Evolutionary conservation across 2,888 invertebrate genomes (phyloP).

Genomic region (Euzophera pinguis): DNA sequence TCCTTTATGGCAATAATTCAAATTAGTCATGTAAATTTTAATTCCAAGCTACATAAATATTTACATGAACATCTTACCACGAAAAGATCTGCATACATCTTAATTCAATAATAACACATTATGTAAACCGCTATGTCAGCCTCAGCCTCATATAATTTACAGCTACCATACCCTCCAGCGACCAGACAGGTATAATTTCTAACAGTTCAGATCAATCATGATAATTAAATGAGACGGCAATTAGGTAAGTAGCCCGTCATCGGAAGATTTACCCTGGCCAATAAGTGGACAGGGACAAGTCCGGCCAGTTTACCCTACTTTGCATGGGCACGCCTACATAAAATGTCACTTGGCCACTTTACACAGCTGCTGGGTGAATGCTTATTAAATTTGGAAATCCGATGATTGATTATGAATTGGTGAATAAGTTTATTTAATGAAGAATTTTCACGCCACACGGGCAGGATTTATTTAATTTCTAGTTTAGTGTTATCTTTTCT

Average conservation of each 20-base stretch:
- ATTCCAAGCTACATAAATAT: no score
- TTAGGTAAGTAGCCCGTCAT: slow-evolving; percentile 51
- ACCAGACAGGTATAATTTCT: slow-evolving; percentile 4
- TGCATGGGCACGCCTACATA: slow-evolving; percentile 57
- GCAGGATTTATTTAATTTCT: no score
- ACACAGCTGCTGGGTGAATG: not conserved
- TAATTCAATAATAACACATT: slow-evolving; percentile 6
- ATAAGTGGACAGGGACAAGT: slow-evolving; percentile 20
- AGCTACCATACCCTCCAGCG: not conserved
- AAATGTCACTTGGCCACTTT: slow-evolving; percentile 39
- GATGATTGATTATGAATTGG: no score
- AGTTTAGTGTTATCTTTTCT: no score
- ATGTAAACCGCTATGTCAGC: slow-evolving; percentile 1
- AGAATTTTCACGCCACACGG: no score
- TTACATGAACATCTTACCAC: no score
- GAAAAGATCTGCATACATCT: not conserved
- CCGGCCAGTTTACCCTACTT: slow-evolving; percentile 32
- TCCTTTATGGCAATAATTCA: no score
- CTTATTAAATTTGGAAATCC: not conserved
- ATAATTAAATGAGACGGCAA: slow-evolving; percentile 52
- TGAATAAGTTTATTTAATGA: no score
- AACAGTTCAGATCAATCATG: slow-evolving; percentile 38
- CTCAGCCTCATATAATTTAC: not conserved
- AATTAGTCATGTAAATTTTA: no score
- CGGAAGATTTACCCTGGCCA: slow-evolving; percentile 27